A percentile compares a stretch with the other conserved stretches of the same genome.
Conservation (phyloP, 2,113 vertebrate genomes). For the Tamias sibiricus region DNA sequence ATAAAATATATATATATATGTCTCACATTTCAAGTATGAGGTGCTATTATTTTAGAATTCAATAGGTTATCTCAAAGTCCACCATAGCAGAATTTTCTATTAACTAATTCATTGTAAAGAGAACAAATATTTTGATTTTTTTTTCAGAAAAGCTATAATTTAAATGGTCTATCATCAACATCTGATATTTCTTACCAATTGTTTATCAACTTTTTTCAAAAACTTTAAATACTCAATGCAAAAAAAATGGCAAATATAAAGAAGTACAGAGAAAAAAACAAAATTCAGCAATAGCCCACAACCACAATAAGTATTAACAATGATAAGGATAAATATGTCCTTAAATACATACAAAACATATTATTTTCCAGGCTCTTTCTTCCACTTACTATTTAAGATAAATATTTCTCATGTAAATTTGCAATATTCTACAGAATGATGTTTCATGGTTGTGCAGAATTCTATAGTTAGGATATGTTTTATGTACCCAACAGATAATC, state of each 20-base stretch:
- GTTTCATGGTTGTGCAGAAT: background rate
- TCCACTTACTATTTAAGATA: conserved; percentile 1
- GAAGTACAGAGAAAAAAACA: background rate
- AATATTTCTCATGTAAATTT: conserved; percentile 24
- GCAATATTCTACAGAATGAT: background rate
- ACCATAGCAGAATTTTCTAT: background rate
- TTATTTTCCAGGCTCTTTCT: conserved; percentile 18
- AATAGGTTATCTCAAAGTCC: background rate
- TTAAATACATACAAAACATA: conserved; percentile 20
- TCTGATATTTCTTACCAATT: background rate
- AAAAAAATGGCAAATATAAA: background rate
- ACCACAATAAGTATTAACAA: background rate
- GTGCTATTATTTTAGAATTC: background rate
- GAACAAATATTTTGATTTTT: background rate
- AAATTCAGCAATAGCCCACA: background rate
- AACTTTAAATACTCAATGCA: background rate
- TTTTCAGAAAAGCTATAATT: background rate
- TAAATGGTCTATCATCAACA: background rate
- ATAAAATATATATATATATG: background rate
- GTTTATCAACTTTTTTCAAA: background rate
- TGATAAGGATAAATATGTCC: background rate
- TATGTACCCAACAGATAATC: conserved; percentile 17
- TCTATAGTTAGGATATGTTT: background rate
- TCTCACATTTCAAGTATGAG: background rate
- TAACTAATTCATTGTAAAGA: background rate